Evolutionary conservation across 2,797 vertebrate genomes (phyloP).

Genomic region (Pangasius sanitwongsei): DNA sequence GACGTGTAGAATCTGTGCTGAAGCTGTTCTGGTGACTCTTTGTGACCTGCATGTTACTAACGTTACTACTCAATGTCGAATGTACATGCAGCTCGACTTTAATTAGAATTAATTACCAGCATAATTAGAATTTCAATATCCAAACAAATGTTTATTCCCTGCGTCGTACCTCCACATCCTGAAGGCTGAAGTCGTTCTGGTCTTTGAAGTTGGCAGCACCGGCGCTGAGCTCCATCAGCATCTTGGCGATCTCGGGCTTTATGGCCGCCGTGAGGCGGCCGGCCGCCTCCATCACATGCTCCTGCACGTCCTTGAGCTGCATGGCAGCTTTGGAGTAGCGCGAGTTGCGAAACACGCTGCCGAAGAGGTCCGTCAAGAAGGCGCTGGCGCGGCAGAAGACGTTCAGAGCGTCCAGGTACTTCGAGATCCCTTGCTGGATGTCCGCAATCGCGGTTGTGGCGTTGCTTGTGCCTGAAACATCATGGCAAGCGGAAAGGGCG

Average conservation of each 20-base stretch:
- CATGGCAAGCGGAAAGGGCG: constrained; percentile 81
- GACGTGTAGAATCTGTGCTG: background rate
- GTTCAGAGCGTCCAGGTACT: constrained; percentile 97
- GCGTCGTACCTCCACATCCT: constrained; percentile 90
- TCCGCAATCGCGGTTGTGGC: constrained; percentile 91
- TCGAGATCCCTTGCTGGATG: constrained; percentile 99
- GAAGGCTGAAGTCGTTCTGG: constrained; percentile 98
- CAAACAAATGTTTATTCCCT: background rate
- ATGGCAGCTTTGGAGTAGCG: constrained; percentile 99
- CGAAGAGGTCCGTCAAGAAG: constrained; percentile 98
- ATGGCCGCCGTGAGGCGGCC: constrained; percentile 97
- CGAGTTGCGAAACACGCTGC: constrained; percentile 96
- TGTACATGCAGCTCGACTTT: background rate
- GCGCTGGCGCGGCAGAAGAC: constrained; percentile 97
- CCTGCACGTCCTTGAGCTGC: constrained; percentile 99
- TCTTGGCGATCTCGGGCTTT: constrained; percentile 99
- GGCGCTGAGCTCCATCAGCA: constrained; percentile 98
- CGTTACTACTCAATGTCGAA: background rate
- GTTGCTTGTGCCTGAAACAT: constrained; percentile 65
- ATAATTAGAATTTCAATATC: background rate
- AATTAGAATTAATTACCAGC: background rate
- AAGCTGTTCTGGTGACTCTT: background rate
- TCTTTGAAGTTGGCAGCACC: constrained; percentile 97
- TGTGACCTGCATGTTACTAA: background rate
- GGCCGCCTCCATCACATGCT: constrained; percentile 98